These are phyloP conservation scores for Alaudala cheleensis DNA, from an alignment of 2,113 vertebrate genomes.

Conservation along the genomic window DNA sequence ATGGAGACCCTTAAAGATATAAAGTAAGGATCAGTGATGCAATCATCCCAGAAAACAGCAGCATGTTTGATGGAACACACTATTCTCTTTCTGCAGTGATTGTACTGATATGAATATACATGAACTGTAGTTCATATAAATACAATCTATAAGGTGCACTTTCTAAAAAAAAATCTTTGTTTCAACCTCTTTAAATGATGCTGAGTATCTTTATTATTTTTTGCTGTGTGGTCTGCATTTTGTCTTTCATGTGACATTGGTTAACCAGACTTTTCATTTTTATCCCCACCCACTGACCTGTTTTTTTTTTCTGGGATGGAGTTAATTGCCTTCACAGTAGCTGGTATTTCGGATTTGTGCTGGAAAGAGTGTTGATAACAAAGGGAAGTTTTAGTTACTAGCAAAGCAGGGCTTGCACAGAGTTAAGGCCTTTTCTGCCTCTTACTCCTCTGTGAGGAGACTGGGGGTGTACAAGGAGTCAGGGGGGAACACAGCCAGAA, in stretches of 20 bases:
- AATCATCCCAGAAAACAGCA: not conserved
- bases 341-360: not conserved
- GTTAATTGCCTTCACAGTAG: not conserved
- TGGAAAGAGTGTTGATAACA: not conserved
- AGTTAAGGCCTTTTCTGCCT: not conserved
- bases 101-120: not conserved
- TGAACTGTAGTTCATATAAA: not conserved
- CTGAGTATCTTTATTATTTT: not conserved
- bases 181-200: not conserved
- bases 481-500: accelerated
- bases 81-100: not conserved
- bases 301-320: not conserved
- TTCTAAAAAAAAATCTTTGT: not conserved
- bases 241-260: not conserved
- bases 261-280: not conserved
- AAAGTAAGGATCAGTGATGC: not conserved
- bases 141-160: not conserved
- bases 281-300: not conserved
- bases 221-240: not conserved
- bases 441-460: accelerated
- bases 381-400: not conserved
- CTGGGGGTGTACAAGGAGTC: accelerated
- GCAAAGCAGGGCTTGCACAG: not conserved
- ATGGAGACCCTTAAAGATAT: not conserved
- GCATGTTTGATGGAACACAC: not conserved